Percentiles rank a stretch among this genome's conserved stretches.
These are phyloP conservation scores for Dasypogon diadema DNA, from an alignment of 2,888 invertebrate genomes.

Conservation along the genomic window DNA sequence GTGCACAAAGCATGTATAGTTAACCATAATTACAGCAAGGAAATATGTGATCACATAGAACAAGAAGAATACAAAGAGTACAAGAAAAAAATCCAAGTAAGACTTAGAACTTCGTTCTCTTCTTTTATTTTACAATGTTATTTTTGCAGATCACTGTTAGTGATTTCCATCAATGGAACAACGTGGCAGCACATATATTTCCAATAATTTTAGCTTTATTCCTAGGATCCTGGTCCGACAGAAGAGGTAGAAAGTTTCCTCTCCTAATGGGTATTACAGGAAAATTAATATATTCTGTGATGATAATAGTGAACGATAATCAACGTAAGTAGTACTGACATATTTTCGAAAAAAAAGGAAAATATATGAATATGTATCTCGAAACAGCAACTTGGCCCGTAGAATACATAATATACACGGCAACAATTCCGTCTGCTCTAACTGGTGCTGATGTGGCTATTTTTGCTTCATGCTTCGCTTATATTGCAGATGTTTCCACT, in stretches of 20 bases:
- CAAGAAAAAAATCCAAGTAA: conserved; percentile 78
- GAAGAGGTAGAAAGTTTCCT: conserved; percentile 80
- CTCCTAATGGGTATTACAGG: conserved; percentile 79
- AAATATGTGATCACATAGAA: conserved; percentile 76
- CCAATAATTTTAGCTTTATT: conserved; percentile 84
- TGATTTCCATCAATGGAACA: conserved; percentile 83
- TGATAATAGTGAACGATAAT: conserved; percentile 79
- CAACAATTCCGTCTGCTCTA: conserved; percentile 80
- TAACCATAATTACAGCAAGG: conserved; percentile 77
- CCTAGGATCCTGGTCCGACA: conserved; percentile 86
- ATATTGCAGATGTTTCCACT: conserved; percentile 83
- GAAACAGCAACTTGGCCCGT: conserved; percentile 74
- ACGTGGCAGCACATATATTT: conserved; percentile 78
- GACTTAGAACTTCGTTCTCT: conserved; percentile 47
- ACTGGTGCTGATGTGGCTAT: conserved; percentile 85
- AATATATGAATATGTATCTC: not conserved
- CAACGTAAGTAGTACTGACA: conserved; percentile 66
- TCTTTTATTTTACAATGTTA: not conserved
- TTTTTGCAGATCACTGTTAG: conserved; percentile 76
- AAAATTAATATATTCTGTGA: conserved; percentile 80
- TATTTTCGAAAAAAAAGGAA: not conserved
- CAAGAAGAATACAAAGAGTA: conserved; percentile 70
- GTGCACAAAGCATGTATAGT: conserved; percentile 82
- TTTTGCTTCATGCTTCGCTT: conserved; percentile 83
- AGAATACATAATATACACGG: conserved; percentile 80